These are phyloP conservation scores for Ladona fulva DNA, from an alignment of 1,140 invertebrate species.

Conservation along the genomic window DNA sequence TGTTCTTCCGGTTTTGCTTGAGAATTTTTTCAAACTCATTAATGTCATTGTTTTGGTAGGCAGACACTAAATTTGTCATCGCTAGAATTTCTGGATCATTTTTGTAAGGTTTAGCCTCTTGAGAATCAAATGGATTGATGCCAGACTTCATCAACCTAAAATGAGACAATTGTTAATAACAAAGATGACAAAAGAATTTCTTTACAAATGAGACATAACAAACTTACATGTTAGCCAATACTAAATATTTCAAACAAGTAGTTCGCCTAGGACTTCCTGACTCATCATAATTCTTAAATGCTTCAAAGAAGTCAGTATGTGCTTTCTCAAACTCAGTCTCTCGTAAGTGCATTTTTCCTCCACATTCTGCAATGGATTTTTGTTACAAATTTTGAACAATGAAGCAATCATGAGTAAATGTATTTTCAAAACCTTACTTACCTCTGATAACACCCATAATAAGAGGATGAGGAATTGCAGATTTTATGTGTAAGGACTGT, in stretches of 20 bases:
- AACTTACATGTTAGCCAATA: conserved; percentile 90
- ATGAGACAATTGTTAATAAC: conserved; percentile 18
- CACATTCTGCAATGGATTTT: conserved; percentile 69
- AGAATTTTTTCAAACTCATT: conserved; percentile 97
- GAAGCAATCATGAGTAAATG: neutral
- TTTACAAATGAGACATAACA: neutral
- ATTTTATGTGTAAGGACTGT: conserved; percentile 97
- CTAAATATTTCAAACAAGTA: conserved; percentile 96
- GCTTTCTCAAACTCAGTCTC: conserved; percentile 99
- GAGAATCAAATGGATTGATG: conserved; percentile 99
- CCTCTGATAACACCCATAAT: conserved; percentile 99
- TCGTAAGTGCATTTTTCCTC: conserved; percentile 98
- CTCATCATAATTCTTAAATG: conserved; percentile 99
- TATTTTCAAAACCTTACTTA: conserved; percentile 33
- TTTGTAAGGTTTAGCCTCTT: conserved; percentile 99
- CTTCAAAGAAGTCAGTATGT: conserved; percentile 99
- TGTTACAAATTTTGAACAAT: neutral
- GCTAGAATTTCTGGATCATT: conserved; percentile 99
- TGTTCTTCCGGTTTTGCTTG: conserved; percentile 88
- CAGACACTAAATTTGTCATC: conserved; percentile 97
- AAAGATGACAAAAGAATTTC: neutral
- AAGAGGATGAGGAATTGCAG: conserved; percentile 97
- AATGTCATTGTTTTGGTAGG: conserved; percentile 99
- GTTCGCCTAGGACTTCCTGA: conserved; percentile 95
- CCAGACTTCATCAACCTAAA: conserved; percentile 96